These are phyloP conservation scores for Patella pellucida DNA, from an alignment of 2,888 invertebrate genomes.

Conservation along the genomic window DNA sequence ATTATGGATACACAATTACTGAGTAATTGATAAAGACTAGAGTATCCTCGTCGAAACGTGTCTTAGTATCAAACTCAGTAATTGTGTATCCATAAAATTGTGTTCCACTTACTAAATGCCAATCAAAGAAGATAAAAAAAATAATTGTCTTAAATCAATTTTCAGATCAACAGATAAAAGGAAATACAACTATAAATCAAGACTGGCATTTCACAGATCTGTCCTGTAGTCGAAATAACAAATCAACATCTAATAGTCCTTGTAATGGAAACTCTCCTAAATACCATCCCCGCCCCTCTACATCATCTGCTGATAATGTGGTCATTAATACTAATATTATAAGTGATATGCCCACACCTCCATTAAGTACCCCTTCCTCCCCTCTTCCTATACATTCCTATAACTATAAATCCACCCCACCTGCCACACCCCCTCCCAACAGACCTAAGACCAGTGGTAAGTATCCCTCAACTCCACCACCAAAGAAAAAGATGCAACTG, in stretches of 20 bases:
- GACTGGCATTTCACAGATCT: conserved; percentile 89
- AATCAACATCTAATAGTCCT: conserved; percentile 68
- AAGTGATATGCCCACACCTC: conserved; percentile 70
- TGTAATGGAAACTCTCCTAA: conserved; percentile 51
- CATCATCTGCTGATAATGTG: conserved; percentile 59
- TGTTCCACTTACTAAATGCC: no score
- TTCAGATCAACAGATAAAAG: conserved; percentile 77
- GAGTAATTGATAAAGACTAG: no score
- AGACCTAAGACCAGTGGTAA: conserved; percentile 73
- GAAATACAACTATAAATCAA: conserved; percentile 72
- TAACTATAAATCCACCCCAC: conserved; percentile 72
- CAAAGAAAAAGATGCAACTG: conserved; percentile 78
- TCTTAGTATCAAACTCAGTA: no score
- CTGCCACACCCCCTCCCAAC: conserved; percentile 74
- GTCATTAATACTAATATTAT: conserved; percentile 51
- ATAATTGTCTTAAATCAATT: conserved; percentile 25
- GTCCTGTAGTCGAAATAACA: conserved; percentile 32
- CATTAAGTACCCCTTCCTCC: conserved; percentile 67
- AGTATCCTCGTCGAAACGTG: no score
- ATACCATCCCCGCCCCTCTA: conserved; percentile 55
- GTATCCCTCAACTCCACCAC: conserved; percentile 86
- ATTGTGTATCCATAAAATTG: no score
- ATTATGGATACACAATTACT: no score
- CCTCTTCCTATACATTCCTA: conserved; percentile 54
- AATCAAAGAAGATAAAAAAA: no score